Evolutionary conservation across 2,888 invertebrate species (phyloP), one percentile per base, ranked within the genome.

Genomic region (Trissolcus brochymenae): DNA sequence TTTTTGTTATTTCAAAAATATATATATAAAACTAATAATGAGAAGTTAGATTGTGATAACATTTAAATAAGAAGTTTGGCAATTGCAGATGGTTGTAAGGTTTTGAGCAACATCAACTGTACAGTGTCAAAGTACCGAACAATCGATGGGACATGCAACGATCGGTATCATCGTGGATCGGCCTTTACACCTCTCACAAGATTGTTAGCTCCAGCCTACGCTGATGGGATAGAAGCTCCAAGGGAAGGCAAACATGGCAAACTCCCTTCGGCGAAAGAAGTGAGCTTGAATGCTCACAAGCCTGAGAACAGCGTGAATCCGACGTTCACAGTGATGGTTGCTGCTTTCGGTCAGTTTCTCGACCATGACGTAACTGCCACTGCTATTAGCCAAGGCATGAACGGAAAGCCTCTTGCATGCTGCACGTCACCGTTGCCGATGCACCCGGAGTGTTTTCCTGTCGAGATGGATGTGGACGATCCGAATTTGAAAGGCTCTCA

Each of bases 281-380:
- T 96, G 6, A 95, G 95, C 80, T 88, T 85, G 16, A 91, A 92
- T 17, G 93, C 96, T 0, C 95, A 95, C 87, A 91, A 94, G 0
- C 93, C 95, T 0, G 92, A 93, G 78, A 94, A 94, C 84, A 92
- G 92, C 43, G 93, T 93, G 56, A 95, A 96, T 88, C 92, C 93
- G 0, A 90, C 92, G 80, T 95, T 96, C 86, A 94, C 95, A 0
- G 94, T 95, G 0, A 94, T 96, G 94, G 87, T 96, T 76, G 96
- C 96, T 0, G 94, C 96, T 4, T 96, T 95, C 92, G 96, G 96
- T 0, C 96, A 96, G 90, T 96, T 97, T 88, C 85, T 96, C 13
- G 96, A 96, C 87, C 96, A 96, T 81, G 96, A 96, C 81, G 93
- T 96, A 66, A 95, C 96, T 0, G 94, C 95, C 6, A 96, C 96